A percentile compares a stretch with the other conserved stretches of the same genome.
phyloP scores from a whole-genome alignment of 2,888 invertebrate species.

The Calameuta pallipes region DNA sequence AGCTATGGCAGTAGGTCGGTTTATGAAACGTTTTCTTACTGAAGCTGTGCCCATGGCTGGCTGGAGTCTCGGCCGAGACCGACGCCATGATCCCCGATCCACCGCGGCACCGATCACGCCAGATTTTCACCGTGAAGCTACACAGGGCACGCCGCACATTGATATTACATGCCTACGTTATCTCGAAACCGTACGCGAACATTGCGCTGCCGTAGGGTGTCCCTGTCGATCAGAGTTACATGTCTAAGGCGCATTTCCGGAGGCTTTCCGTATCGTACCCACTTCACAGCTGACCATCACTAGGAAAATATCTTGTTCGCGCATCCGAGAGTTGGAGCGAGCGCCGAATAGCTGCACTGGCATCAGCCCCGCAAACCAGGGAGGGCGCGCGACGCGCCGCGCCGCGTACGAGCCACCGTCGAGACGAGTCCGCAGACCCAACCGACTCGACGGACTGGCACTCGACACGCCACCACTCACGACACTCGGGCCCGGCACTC shows the following conservation, averaged over 20 bases:
- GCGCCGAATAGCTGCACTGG: constrained; percentile 38
- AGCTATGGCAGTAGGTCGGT: constrained; percentile 99
- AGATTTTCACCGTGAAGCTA: constrained; percentile 73
- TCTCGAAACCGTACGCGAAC: constrained; percentile 72
- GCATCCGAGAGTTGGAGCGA: constrained; percentile 54
- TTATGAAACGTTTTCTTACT: constrained; percentile 99
- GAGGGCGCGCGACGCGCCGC: constrained; percentile 69
- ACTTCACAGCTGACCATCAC: constrained; percentile 56
- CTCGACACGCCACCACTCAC: constrained; percentile 2
- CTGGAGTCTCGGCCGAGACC: constrained; percentile 70
- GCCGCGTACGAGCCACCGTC: constrained; percentile 64
- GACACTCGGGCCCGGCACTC: neutral
- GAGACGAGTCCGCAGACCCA: neutral
- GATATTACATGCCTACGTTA: constrained; percentile 69
- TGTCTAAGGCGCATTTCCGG: constrained; percentile 63
- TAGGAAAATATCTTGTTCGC: constrained; percentile 42
- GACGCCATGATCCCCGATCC: constrained; percentile 73
- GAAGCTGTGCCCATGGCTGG: constrained; percentile 93
- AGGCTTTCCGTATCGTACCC: constrained; percentile 39
- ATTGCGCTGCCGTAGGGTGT: constrained; percentile 66
- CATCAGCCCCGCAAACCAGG: constrained; percentile 52
- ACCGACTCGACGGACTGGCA: neutral
- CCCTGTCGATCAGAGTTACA: constrained; percentile 47
- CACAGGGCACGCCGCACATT: constrained; percentile 62
- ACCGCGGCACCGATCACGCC: constrained; percentile 72